A percentile compares a stretch with the other conserved stretches of the same genome.
Conservation (phyloP, 2,113 vertebrate species). For the Ciconia stormi region DNA sequence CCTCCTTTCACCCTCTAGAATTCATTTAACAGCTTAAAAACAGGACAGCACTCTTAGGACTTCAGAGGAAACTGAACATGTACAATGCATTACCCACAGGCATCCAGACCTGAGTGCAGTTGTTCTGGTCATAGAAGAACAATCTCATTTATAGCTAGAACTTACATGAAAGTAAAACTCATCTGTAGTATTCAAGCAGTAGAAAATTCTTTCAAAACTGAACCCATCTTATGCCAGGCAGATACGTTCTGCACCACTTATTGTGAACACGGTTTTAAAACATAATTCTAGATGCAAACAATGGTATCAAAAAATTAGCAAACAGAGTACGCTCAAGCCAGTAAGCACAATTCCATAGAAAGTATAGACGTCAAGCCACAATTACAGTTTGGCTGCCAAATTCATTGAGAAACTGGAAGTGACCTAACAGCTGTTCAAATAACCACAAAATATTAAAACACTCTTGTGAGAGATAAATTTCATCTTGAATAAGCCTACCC, state of each 20-base stretch:
- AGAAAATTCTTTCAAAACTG: neutral
- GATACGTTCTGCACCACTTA: neutral
- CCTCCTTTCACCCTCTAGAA: neutral
- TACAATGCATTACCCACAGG: neutral
- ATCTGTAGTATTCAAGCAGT: neutral
- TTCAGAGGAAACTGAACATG: neutral
- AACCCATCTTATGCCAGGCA: neutral
- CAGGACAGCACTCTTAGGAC: neutral
- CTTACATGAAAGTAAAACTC: neutral
- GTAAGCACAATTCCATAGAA: neutral
- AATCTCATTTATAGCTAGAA: neutral
- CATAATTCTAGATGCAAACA: neutral
- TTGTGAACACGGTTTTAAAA: neutral
- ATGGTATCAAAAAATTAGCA: neutral
- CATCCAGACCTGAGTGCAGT: neutral
- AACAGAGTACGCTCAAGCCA: neutral
- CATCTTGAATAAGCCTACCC: constrained; percentile 58
- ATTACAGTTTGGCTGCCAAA: constrained; percentile 61
- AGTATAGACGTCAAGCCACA: constrained; percentile 48
- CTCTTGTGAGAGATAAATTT: constrained; percentile 68
- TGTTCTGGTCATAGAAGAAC: neutral
- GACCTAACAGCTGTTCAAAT: constrained; percentile 76
- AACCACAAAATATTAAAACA: constrained; percentile 71
- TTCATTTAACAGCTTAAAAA: neutral
- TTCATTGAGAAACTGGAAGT: constrained; percentile 63